A percentile compares a stretch with the other conserved stretches of the same genome.
These are phyloP conservation scores for Eupithecia dodoneata DNA, from an alignment of 2,888 invertebrate genomes.

Conservation along the genomic window DNA sequence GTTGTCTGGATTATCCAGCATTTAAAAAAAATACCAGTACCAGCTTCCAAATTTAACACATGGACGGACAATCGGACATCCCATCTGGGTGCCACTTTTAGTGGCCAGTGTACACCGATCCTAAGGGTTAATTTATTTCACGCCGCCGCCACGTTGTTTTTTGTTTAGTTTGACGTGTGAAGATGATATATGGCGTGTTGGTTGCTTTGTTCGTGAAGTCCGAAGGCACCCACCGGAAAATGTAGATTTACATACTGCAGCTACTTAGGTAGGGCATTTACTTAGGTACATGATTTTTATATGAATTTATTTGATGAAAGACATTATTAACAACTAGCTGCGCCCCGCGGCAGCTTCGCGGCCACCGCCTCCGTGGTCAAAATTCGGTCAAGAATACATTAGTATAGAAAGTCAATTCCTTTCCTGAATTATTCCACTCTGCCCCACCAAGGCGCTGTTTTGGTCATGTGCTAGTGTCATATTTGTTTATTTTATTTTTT, in stretches of 20 bases:
- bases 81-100: background rate
- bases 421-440: too few relatives aligned
- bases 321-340: too few relatives aligned
- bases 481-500: too few relatives aligned
- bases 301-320: background rate
- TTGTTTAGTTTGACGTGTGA: conserved; percentile 42
- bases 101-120: conserved; percentile 9
- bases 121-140: conserved; percentile 53
- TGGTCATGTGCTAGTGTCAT: too few relatives aligned
- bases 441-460: too few relatives aligned
- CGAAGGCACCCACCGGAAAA: conserved; percentile 35
- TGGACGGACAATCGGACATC: background rate
- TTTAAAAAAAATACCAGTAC: too few relatives aligned
- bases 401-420: too few relatives aligned
- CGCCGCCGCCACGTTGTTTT: conserved; percentile 34
- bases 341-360: too few relatives aligned
- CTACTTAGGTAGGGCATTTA: background rate
- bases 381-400: too few relatives aligned
- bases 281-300: background rate
- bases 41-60: too few relatives aligned
- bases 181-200: conserved; percentile 40
- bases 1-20: too few relatives aligned
- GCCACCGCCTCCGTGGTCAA: too few relatives aligned
- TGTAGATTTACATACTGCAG: conserved; percentile 14
- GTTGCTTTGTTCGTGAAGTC: conserved; percentile 30